Evolutionary conservation across 2,113 vertebrate genomes (phyloP), one percentile per base, ranked within the genome.

Genomic region (Dromaius novaehollandiae): DNA sequence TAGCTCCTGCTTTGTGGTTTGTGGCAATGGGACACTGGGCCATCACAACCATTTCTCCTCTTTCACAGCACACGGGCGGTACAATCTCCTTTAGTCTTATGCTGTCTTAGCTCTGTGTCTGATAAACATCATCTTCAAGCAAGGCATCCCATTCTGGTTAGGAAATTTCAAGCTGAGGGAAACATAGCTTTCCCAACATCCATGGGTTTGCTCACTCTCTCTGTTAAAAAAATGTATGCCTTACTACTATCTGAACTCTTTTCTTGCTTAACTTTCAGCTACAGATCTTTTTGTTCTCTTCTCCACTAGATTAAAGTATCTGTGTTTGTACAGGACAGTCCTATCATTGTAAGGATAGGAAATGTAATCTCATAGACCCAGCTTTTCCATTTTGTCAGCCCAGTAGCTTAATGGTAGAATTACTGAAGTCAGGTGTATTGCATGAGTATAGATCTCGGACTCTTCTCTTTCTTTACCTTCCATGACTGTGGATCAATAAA

Each of bases 401-500:
- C 87, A 60, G 75, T 42, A 91, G 63, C 36, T 93, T 89, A 94
- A 70, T 70, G 74, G 34, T 48, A 85, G 64, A 89, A 66, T 66
- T 80, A 94, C 64, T 78, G 58, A 95, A 93, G 87, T n/a, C 50
- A 58, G 36, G 40, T 24, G 22, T 85, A 74, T 82, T 80, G 66
- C 79, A 80, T 70, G 56, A 85, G 87, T 71, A 58, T 68, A 87
- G 82, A 86, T 86, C 46, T 86, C 66, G 55, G 40, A 50, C 36
- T 86, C 65, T 85, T 78, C 86, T 78, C 36, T 91, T 92, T 93
- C 91, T 95, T 97, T 96, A 84, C 91, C 88, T 95, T 95, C 88
- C 73, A 76, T 78, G 71, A 83, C 73, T 68, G 76, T 78, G 46
- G 76, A 90, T 97, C 94, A 96, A 93, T 95, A 95, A 95, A 95